Percentiles rank a stretch among this genome's conserved stretches.
phyloP scores from a whole-genome alignment of 37 sponge, comb jelly and placozoan species.

The Amphimedon queenslandica region DNA sequence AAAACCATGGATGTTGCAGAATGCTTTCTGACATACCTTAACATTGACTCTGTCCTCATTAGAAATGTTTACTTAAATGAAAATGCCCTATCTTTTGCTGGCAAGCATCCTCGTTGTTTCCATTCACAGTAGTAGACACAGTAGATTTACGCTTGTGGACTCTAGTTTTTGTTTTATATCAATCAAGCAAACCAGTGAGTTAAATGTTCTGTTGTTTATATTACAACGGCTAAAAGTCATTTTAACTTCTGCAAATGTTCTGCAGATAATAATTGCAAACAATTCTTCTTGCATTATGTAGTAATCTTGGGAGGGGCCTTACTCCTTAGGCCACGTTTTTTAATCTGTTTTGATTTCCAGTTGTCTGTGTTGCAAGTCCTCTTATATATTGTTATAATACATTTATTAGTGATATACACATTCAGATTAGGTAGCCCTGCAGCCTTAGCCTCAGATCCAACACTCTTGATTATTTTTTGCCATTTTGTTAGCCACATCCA shows the following conservation, averaged over 20 bases:
- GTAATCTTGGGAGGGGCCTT: slow-evolving; percentile 17
- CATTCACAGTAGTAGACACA: slow-evolving; percentile 15
- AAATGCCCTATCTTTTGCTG: slow-evolving; percentile 41
- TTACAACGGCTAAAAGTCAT: slow-evolving; percentile 23
- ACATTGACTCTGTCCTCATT: slow-evolving; percentile 25
- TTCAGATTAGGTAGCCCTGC: too few species aligned
- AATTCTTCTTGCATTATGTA: slow-evolving; percentile 41
- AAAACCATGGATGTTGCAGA: slow-evolving; percentile 47
- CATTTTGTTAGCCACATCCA: too few species aligned
- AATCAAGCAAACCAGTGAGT: slow-evolving; percentile 32
- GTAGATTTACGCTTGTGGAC: slow-evolving; percentile 29
- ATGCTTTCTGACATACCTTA: slow-evolving; percentile 47
- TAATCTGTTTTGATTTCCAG: slow-evolving; percentile 42
- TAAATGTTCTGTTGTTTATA: slow-evolving; percentile 52
- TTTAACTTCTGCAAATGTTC: slow-evolving; percentile 34
- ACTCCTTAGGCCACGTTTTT: slow-evolving; percentile 20
- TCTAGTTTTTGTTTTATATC: slow-evolving; percentile 29
- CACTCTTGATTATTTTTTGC: too few species aligned
- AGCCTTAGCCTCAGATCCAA: too few species aligned
- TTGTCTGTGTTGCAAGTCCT: slow-evolving; percentile 12
- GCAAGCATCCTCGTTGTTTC: slow-evolving; percentile 41
- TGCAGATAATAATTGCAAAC: slow-evolving; percentile 15
- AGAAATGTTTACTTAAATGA: slow-evolving; percentile 21
- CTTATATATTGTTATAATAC: too few species aligned
- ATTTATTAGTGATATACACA: too few species aligned